Conservation (phyloP, 2,888 invertebrate species). For the Trissoscelio sp. region DNA sequence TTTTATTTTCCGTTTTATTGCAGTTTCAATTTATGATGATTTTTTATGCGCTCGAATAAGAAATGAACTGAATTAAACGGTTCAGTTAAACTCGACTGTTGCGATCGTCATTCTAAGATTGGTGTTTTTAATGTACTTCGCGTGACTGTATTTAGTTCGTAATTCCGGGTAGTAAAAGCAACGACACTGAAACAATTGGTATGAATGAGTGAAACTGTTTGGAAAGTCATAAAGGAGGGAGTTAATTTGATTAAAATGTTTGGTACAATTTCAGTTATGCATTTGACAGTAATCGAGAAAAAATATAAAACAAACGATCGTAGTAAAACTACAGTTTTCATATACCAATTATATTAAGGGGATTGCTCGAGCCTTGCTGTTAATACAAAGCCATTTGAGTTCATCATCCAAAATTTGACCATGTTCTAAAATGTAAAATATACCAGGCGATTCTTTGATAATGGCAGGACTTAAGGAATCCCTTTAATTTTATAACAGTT, state of each 20-base stretch:
- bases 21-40: constrained; percentile 34
- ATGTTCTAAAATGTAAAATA: too few relatives aligned
- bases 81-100: constrained; percentile 21
- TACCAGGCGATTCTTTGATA: too few relatives aligned
- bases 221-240: neutral
- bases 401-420: too few relatives aligned
- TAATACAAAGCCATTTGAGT: too few relatives aligned
- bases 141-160: constrained; percentile 36
- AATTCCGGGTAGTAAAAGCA: constrained; percentile 25
- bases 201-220: constrained; percentile 22
- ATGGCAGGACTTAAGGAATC: too few relatives aligned
- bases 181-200: constrained; percentile 29
- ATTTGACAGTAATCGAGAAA: too few relatives aligned
- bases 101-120: constrained; percentile 26
- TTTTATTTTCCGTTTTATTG: constrained; percentile 39
- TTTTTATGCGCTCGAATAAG: constrained; percentile 37
- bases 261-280: too few relatives aligned
- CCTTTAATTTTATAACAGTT: too few relatives aligned
- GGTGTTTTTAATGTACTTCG: constrained; percentile 35
- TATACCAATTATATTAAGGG: too few relatives aligned
- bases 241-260: constrained; percentile 22
- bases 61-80: constrained; percentile 39
- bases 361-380: too few relatives aligned
- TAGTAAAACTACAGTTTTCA: too few relatives aligned
- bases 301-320: too few relatives aligned